Base-by-base conservation (phyloP, 2,888 invertebrate genomes). In the Podotricha telesiphe region DNA sequence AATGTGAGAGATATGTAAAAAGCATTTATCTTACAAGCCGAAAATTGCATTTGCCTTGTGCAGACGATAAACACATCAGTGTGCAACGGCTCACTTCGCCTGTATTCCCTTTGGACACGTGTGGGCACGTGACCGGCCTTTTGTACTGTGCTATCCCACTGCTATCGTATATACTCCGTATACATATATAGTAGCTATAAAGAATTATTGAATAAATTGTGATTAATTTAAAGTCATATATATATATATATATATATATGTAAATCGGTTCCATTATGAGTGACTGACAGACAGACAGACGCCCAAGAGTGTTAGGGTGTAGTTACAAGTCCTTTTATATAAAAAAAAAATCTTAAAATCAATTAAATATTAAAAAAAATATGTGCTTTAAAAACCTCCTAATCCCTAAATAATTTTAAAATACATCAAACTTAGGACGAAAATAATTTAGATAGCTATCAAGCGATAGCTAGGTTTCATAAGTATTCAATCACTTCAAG, bases 51-150 rank as follows among this genome's bases (percentile, higher is more conserved):
- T 17, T 55, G 65, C 19, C 22, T 50, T 62, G 63, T 64, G 64
- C 61, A 72, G 59, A 63, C 74, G 75, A 80, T 80, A 76, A 77
- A 80, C 75, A 76, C 74, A 78, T 81, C 80, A 78, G 75, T 69
- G 63, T 66, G 67, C 65, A 70, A 67, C 66, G 73, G 69, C 67
- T 73, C 71, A 69, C 40, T 58, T 34, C 28, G 45, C 45, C 59
- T 65, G 56, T 72, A 56, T 65, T 66, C 77, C 73, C 74, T 71
- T 71, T 70, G 50, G 61, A 62, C 61, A 53, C 67, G 51, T 45
- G 61, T 75, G 70, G 73, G 71, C 81, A 78, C 81, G 80, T 77
- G 81, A 67, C 77, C 69, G 50, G 59, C 61, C 67, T 62, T 62
- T n/a, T 56, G 55, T 34, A 19, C 53, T 47, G 47, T 8, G 45